phyloP scores from a whole-genome alignment of 2,888 invertebrate species.

The Eilema caniola region DNA sequence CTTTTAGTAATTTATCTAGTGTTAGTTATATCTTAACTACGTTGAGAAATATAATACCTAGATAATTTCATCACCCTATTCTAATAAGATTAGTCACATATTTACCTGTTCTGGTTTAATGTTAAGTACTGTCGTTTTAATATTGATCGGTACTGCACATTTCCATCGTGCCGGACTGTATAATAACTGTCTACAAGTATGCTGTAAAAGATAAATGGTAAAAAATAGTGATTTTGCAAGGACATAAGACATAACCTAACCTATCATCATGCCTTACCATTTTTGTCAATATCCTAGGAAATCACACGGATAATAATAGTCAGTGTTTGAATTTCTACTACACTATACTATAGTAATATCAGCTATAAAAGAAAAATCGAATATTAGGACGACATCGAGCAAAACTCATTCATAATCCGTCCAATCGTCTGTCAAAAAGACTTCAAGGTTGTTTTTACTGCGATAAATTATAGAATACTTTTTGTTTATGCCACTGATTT shows the following conservation, averaged over 20 bases:
- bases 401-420: slow-evolving; percentile 70
- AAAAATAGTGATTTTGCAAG: slow-evolving; percentile 50
- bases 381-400: slow-evolving; percentile 63
- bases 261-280: slow-evolving; percentile 61
- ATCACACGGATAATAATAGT: slow-evolving; percentile 44
- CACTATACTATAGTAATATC: slow-evolving; percentile 53
- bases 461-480: background rate
- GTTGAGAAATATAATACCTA: background rate
- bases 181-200: slow-evolving; percentile 80
- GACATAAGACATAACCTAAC: slow-evolving; percentile 72
- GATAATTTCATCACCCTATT: slow-evolving; percentile 19
- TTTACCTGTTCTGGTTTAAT: slow-evolving; percentile 76
- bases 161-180: slow-evolving; percentile 82
- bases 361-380: slow-evolving; percentile 57
- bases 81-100: slow-evolving; percentile 8
- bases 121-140: slow-evolving; percentile 69
- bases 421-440: slow-evolving; percentile 67
- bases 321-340: slow-evolving; percentile 38
- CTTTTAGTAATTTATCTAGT: background rate
- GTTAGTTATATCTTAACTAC: background rate
- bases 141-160: slow-evolving; percentile 71
- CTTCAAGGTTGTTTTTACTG: slow-evolving; percentile 31
- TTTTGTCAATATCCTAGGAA: slow-evolving; percentile 50
- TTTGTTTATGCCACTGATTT: background rate
- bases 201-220: slow-evolving; percentile 67